Evolutionary conservation across 2,888 invertebrate species (phyloP).

Genomic region (Tetranychus truncatus): DNA sequence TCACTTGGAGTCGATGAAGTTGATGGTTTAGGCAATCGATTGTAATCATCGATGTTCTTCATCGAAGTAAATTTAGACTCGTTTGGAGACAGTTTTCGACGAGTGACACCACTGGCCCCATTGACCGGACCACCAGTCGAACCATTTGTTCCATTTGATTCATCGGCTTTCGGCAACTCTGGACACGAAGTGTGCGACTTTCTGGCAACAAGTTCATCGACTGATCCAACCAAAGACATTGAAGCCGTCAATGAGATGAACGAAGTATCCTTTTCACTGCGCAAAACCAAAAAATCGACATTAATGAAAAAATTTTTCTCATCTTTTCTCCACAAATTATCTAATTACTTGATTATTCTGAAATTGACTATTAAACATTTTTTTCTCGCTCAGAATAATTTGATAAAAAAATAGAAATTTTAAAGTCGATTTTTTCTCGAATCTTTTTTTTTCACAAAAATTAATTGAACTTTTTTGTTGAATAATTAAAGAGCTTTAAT

Average conservation of each 20-base stretch:
- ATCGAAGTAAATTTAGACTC: neutral
- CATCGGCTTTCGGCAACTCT: neutral
- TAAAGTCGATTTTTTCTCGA: no score
- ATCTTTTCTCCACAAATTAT: neutral
- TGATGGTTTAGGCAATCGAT: neutral
- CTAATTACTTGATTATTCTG: neutral
- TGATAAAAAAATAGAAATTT: no score
- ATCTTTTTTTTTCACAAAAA: no score
- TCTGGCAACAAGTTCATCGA: neutral
- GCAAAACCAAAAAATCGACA: neutral
- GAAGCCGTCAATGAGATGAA: conserved; percentile 9
- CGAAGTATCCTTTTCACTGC: conserved; percentile 8
- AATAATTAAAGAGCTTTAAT: no score
- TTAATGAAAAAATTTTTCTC: neutral
- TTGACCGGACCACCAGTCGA: neutral
- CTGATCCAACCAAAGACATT: conserved; percentile 1
- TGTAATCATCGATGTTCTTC: neutral
- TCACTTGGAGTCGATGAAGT: neutral
- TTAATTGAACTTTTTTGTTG: no score
- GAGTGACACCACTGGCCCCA: neutral
- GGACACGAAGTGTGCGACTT: conserved; percentile 7
- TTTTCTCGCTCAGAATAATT: no score
- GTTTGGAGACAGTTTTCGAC: neutral
- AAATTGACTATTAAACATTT: no score
- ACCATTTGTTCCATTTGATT: neutral